Conservation (phyloP, 2,797 vertebrate species). For the Bradypodion pumilum region DNA sequence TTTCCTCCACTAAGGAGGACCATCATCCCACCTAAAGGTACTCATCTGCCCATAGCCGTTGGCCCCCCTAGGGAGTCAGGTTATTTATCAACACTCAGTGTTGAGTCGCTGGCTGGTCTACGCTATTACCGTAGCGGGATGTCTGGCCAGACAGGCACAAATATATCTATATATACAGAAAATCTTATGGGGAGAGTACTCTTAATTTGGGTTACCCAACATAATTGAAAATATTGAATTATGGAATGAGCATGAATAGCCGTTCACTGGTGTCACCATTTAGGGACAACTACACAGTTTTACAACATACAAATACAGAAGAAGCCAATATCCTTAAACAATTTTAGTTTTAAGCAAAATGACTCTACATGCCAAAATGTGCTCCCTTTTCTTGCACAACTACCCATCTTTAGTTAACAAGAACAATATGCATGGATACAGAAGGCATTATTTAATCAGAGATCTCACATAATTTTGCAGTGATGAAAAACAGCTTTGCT, state of each 20-base stretch:
- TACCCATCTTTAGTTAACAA: not conserved
- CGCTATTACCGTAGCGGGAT: too few species aligned
- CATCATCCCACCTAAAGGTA: too few species aligned
- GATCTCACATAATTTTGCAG: slow-evolving; percentile 28
- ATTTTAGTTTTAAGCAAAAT: slow-evolving; percentile 4
- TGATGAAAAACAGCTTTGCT: slow-evolving; percentile 28
- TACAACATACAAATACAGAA: slow-evolving; percentile 34
- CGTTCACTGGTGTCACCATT: slow-evolving; percentile 5
- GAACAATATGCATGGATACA: slow-evolving; percentile 14
- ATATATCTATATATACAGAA: too few species aligned
- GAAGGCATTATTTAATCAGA: slow-evolving; percentile 31
- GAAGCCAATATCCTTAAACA: slow-evolving; percentile 5
- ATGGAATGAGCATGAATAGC: not conserved
- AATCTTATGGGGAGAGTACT: slow-evolving; percentile 23
- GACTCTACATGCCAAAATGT: slow-evolving; percentile 8
- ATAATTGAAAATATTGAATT: too few species aligned
- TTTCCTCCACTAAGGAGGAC: too few species aligned
- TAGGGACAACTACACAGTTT: slow-evolving; percentile 21
- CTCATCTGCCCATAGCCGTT: too few species aligned
- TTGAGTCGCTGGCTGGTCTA: too few species aligned
- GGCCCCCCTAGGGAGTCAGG: too few species aligned
- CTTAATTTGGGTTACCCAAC: not conserved
- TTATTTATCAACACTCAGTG: too few species aligned
- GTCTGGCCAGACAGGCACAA: too few species aligned
- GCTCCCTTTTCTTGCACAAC: not conserved